phyloP scores from a whole-genome alignment of 2,797 vertebrate species.

The Dermochelys coriacea region DNA sequence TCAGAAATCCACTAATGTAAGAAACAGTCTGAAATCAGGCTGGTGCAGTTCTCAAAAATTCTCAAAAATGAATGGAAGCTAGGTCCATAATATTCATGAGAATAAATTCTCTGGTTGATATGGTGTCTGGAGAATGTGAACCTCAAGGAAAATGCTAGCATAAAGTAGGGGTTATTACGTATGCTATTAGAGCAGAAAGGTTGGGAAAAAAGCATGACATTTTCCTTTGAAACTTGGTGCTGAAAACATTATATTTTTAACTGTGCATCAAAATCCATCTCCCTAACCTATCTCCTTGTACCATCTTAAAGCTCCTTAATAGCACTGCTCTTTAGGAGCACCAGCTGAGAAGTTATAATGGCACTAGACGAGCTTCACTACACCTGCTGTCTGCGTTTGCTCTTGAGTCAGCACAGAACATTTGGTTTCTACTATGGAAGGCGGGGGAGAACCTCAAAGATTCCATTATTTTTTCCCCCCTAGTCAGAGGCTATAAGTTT shows the following conservation, averaged over 20 bases:
- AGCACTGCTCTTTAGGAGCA: conserved; percentile 48
- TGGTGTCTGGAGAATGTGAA: conserved; percentile 15
- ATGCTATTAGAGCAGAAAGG: conserved; percentile 33
- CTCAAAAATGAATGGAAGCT: conserved; percentile 9
- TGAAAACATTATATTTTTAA: conserved; percentile 46
- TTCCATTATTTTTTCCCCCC: not conserved
- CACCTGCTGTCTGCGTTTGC: conserved; percentile 30
- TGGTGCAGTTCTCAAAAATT: not conserved
- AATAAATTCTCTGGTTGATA: conserved; percentile 53
- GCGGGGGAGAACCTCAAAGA: not conserved
- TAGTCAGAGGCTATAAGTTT: not conserved
- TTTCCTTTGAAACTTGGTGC: conserved; percentile 40
- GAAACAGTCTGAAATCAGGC: conserved; percentile 36
- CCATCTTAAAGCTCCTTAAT: conserved; percentile 35
- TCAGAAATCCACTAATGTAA: conserved; percentile 14
- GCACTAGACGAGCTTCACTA: conserved; percentile 27
- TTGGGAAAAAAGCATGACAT: conserved; percentile 24
- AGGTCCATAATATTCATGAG: conserved; percentile 31
- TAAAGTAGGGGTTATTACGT: conserved; percentile 16
- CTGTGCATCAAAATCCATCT: conserved; percentile 58
- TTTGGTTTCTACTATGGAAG: conserved; percentile 3
- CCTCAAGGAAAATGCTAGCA: conserved; percentile 1
- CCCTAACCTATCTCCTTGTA: conserved; percentile 31
- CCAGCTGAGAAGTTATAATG: conserved; percentile 46
- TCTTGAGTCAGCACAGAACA: conserved; percentile 29